Evolutionary conservation across 2,113 vertebrate species (phyloP), one percentile per base, ranked within the genome.

Genomic region (Corythornis madagascariensis): DNA sequence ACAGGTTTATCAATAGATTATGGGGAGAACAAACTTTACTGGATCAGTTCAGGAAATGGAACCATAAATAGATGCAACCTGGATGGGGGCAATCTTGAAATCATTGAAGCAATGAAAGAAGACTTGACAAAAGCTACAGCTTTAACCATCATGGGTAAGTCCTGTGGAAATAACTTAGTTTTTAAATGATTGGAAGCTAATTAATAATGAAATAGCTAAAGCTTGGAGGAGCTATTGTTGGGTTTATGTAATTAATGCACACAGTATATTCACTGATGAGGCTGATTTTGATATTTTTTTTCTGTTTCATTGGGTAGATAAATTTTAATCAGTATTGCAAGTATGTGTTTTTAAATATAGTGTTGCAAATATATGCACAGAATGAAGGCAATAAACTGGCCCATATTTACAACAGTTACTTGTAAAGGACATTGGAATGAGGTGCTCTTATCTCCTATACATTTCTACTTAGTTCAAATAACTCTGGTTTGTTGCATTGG

Each of bases 11-110:
- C 99, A 1, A 98, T 99, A 96, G 99, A 99, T 97, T 99, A 99
- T 83, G 88, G 97, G 70, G 98, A 99, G 93, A 99, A 98, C 97
- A 99, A 99, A 90, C 97, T 99, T 60, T 99, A 99, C 97, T 99
- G 99, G 99, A 99, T 99, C 96, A 99, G 99, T 97, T 99, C 99
- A 7, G 98, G 98, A 97, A 99, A 99, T 92, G 98, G 98, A 97
- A 99, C 99, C 79, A 99, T 99, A 98, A 99, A 99, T 95, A 98
- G 99, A 97, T 99, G 99, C 97, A 99, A 98, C 98, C 97, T 99
- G 96, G 99, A 99, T 42, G 99, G 99, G 86, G 98, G 97, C 59
- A 98, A 98, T 86, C 98, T 99, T 94, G 99, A 99, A 97, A 98
- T 99, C 94, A 98, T 99, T 92, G 99, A 99, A 91, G 98, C 98